A percentile compares a stretch with the other conserved stretches of the same genome.
Conservation (phyloP, 1,140 invertebrate species). For the Caenorhabditis brenneri region DNA sequence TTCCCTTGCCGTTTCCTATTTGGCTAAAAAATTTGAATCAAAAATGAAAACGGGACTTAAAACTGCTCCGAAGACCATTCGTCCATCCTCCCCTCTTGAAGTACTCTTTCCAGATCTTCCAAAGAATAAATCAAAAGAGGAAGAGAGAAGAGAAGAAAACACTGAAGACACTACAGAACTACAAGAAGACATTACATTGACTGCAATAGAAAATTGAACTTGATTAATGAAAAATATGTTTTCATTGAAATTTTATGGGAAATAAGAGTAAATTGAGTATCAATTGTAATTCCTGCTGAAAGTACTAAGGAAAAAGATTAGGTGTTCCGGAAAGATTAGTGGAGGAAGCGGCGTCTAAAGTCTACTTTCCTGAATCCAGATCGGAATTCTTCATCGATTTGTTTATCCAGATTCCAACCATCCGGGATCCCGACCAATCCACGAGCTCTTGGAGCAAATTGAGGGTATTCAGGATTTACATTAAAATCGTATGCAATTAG, state of each 20-base stretch:
- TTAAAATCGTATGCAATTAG: constrained; percentile 48
- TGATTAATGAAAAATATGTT: no score
- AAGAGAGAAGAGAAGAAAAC: not conserved
- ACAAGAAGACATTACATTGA: no score
- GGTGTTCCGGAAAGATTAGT: not conserved
- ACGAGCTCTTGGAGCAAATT: constrained; percentile 47
- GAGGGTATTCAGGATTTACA: constrained; percentile 53
- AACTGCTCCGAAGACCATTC: not conserved
- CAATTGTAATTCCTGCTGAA: no score
- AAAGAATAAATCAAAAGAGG: not conserved
- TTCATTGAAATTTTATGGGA: no score
- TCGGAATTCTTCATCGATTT: constrained; percentile 54
- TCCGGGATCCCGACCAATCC: constrained; percentile 52
- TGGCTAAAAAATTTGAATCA: constrained; percentile 1
- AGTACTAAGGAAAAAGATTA: not conserved
- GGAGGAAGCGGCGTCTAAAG: not conserved
- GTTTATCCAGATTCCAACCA: constrained; percentile 52
- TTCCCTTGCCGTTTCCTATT: not conserved
- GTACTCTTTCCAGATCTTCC: not conserved
- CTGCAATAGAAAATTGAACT: no score
- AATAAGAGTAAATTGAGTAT: no score
- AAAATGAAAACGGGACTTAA: not conserved
- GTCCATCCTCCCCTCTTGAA: not conserved
- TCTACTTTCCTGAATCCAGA: constrained; percentile 37
- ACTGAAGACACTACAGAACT: no score